Percentiles rank a stretch among this genome's conserved stretches.
These are phyloP conservation scores for Trichonephila clavata DNA, from an alignment of 1,140 invertebrate genomes.

Conservation along the genomic window DNA sequence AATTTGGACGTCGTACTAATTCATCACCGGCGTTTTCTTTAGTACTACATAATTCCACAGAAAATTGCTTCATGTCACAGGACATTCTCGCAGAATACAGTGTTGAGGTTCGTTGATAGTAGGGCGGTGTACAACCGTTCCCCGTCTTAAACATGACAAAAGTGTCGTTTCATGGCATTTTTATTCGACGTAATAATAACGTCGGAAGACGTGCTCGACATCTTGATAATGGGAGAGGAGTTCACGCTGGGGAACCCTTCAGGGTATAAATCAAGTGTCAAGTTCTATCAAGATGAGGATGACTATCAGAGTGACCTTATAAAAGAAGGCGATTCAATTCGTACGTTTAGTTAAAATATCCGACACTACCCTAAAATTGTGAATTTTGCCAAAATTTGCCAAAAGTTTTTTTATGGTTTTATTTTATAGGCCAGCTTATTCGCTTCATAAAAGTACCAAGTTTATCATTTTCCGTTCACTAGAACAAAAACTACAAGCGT, in stretches of 20 bases:
- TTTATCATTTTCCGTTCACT: too few species aligned
- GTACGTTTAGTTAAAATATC: too few species aligned
- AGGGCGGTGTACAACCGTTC: conserved; percentile 1
- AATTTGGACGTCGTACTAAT: neutral
- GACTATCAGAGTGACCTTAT: too few species aligned
- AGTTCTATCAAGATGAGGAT: neutral
- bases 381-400: too few species aligned
- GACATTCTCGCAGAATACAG: neutral
- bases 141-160: conserved; percentile 57
- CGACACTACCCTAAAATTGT: too few species aligned
- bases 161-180: conserved; percentile 51
- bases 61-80: conserved; percentile 31
- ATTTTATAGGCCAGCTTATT: too few species aligned
- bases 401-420: too few species aligned
- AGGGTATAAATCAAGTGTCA: neutral
- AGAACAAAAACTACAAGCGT: too few species aligned
- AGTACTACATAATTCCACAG: conserved; percentile 41
- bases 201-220: conserved; percentile 39
- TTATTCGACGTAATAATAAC: conserved; percentile 53
- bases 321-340: too few species aligned
- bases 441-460: too few species aligned
- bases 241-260: neutral
- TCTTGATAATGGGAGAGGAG: conserved; percentile 7
- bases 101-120: neutral
- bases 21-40: conserved; percentile 45